Evolutionary conservation across 2,888 invertebrate species (phyloP), one percentile per base, ranked within the genome.

Genomic region (Drosophila putrida): DNA sequence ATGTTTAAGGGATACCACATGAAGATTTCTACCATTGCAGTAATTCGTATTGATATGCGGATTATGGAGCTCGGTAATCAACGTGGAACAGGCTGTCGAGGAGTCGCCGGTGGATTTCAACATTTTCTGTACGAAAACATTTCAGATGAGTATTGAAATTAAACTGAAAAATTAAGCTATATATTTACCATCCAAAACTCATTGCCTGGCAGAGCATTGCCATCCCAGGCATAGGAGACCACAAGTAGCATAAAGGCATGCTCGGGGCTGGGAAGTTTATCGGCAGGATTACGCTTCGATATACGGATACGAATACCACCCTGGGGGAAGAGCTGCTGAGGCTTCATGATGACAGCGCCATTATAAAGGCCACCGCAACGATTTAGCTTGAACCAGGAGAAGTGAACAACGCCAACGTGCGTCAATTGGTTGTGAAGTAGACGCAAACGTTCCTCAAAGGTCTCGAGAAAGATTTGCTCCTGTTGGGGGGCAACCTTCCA

Each of bases 161-260:
- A 6, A 3, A 2, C 0, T 28, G 11, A 0, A 0, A 25, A 25
- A 11, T 9, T 0, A 6, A n/a, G 3, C 1, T 0, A 60, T 71
- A 91, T 59, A 93, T 71, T 91, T 59, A 93, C 94, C 78, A 91
- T 90, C 96, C 96, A 96, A 89, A 95, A 96, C 85, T 96, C 96
- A 80, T 96, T 96, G 46, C 96, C 96, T 0, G 96, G 96, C 63
- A 95, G 93, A 0, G 96, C 94, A 84, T 96, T 96, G 6, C 95
- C 94, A 86, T 96, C 96, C 95, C 95, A 95, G 0, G 96, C 95
- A 82, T 96, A 96, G 0, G 95, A 95, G 33, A 95, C 94, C 0
- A 95, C 94, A 13, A 95, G 91, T 9, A 94, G 87, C 71, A 93
- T 94, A 59, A 94, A 93, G 20, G 87, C 67, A 90, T 64, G 92